Evolutionary conservation across 2,113 vertebrate species (phyloP).

Genomic region (Gallinago media): DNA sequence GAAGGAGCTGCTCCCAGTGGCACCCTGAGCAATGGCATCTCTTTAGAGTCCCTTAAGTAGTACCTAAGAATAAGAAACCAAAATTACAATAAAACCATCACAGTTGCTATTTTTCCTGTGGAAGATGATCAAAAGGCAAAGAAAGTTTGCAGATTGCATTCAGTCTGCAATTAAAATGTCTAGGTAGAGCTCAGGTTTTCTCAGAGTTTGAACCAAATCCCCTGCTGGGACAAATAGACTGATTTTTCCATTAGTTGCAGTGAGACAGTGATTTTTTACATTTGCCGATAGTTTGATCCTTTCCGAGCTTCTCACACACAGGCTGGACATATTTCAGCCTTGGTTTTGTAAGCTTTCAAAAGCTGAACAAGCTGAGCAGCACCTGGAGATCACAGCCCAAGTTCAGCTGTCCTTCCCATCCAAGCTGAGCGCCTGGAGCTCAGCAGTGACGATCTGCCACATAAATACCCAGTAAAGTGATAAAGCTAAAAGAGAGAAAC

Average conservation of each 20-base stretch:
- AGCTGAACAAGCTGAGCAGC: not conserved
- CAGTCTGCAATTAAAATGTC: not conserved
- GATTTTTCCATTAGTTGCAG: not conserved
- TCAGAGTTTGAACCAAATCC: not conserved
- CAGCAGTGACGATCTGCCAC: not conserved
- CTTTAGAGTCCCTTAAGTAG: not conserved
- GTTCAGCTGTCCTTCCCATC: not conserved
- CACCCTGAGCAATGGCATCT: not conserved
- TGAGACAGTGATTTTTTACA: not conserved
- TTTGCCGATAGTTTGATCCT: not conserved
- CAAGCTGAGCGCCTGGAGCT: accelerated
- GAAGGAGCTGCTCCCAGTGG: not conserved
- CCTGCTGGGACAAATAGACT: not conserved
- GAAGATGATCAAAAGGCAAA: not conserved
- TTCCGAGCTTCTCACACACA: not conserved
- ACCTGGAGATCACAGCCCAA: not conserved
- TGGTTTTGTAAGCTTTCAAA: not conserved
- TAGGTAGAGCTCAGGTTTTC: not conserved
- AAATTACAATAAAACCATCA: not conserved
- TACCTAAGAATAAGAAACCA: not conserved
- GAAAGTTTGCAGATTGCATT: not conserved
- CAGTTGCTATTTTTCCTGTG: not conserved
- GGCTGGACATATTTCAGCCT: not conserved
- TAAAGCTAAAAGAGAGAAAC: not conserved
- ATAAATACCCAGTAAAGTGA: not conserved